Conservation (phyloP, 2,113 vertebrate genomes). For the Hypomesus transpacificus region DNA sequence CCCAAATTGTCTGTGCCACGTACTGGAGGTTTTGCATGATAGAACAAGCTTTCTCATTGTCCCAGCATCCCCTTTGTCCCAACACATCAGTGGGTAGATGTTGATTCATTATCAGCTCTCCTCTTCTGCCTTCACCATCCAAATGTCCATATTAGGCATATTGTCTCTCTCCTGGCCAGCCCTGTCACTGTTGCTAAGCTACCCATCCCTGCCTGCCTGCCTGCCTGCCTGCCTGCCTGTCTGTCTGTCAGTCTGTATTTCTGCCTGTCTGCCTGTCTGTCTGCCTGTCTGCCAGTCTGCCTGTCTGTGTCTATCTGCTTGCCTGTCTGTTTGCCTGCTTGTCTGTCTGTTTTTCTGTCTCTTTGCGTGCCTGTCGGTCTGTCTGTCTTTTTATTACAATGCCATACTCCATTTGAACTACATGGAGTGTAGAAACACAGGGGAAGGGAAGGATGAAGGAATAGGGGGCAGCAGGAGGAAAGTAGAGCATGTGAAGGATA, state of each 20-base stretch:
- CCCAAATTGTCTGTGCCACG: no score
- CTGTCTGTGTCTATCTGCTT: background rate
- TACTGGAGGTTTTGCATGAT: background rate
- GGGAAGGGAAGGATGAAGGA: background rate
- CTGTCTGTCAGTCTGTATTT: conserved; percentile 6
- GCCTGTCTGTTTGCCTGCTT: background rate
- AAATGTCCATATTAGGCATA: conserved; percentile 4
- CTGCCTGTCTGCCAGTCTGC: background rate
- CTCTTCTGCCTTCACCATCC: background rate
- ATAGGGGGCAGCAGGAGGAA: background rate
- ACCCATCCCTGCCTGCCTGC: conserved; percentile 19
- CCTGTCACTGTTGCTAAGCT: conserved; percentile 34
- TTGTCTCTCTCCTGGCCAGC: conserved; percentile 3
- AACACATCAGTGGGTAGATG: background rate
- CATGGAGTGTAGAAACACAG: background rate
- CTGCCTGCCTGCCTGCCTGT: background rate
- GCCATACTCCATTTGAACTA: no score
- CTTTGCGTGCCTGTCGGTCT: background rate
- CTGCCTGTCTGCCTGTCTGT: no score
- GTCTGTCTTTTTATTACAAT: background rate
- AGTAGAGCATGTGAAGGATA: background rate
- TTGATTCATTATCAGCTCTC: conserved; percentile 1
- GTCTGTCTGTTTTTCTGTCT: no score
- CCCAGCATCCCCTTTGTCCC: background rate
- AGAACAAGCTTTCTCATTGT: background rate